Base-by-base conservation (phyloP, 2,797 vertebrate species). In the Gobio occitaniae region DNA sequence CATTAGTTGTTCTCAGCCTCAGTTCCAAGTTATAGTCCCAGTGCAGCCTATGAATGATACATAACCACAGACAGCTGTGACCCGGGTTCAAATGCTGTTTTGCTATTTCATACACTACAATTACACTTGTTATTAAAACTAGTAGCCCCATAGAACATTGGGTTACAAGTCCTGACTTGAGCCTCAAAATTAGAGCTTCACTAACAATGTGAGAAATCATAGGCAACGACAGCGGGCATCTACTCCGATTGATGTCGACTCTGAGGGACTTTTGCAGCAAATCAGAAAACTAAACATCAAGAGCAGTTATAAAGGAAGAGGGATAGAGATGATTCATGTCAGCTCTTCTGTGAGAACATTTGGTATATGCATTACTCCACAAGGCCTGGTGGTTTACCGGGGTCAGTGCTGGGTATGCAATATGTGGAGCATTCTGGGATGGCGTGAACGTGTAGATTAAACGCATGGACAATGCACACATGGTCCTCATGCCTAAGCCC, bases 361-460 rank as follows among this genome's bases (percentile, higher is more conserved):
- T 71, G 87, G 61, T 59, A 76, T 52, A 89, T 89, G 76, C 70
- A 84, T 84, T 69, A 66, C 52, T 74, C 82, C 61, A 29, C 44
- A 48, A 75, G 50, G 82, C 65, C 61, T 82, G 83, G 78, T 91
- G 79, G 65, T 84, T 90, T 87, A 83, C 86, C 65, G 87, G 82
- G 61, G 86, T 92, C 85, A 68, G 65, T 13, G 85, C 81, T 84
- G 85, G 86, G 78, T 83, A 81, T 90, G 78, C 47, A 86, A 81
- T 25, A 90, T 88, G 87, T 89, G 86, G 75, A 70, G 15, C 50
- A 56, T 65, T 54, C 63, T 21, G 41, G 78, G 48, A 44, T 52
- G 61, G 47, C 25, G 29, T 38, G 77, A 59, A 80, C 21, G 41
- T 52, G 32, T 63, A 8, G 52, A 59, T 44, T 80, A 86, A 66